A percentile compares a stretch with the other conserved stretches of the same genome.
Conservation (phyloP, 2,113 vertebrate genomes). For the Larimichthys polyactis region DNA sequence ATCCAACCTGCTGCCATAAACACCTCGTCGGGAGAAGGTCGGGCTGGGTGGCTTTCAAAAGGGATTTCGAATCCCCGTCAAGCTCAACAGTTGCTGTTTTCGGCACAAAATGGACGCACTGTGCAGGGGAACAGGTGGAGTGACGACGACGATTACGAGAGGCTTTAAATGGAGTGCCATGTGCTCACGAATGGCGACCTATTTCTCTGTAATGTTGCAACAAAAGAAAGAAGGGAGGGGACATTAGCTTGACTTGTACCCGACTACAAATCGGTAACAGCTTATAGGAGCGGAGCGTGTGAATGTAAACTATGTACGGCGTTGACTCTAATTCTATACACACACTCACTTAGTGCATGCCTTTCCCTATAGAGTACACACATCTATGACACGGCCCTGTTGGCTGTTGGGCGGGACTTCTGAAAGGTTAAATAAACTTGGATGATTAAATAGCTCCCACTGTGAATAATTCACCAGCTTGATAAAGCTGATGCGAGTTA, state of each 20-base stretch:
- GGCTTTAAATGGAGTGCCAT: background rate
- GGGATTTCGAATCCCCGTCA: conserved; percentile 28
- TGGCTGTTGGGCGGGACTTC: conserved; percentile 10
- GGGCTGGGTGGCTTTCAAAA: background rate
- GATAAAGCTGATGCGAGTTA: conserved; percentile 28
- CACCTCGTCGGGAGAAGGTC: conserved; percentile 55
- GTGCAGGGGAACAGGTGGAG: conserved; percentile 56
- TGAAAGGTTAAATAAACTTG: conserved; percentile 36
- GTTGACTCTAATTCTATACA: conserved; percentile 52
- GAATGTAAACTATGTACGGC: conserved; percentile 69
- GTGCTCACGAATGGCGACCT: background rate
- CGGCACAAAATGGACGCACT: conserved; percentile 32
- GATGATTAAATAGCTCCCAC: conserved; percentile 51
- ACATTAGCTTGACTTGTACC: conserved; percentile 22
- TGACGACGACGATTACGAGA: background rate
- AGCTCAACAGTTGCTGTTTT: conserved; percentile 57
- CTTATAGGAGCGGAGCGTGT: conserved; percentile 16
- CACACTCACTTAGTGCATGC: conserved; percentile 66
- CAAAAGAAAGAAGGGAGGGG: background rate
- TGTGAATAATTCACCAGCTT: conserved; percentile 74
- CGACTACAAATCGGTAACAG: background rate
- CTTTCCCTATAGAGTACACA: conserved; percentile 67
- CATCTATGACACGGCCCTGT: conserved; percentile 45
- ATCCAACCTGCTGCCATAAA: conserved; percentile 65
- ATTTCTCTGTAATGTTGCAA: conserved; percentile 9